Percentiles rank a stretch among this genome's conserved stretches.
Evolutionary conservation across 2,888 invertebrate species (phyloP).

Genomic region (Pollenia griseotomentosa): DNA sequence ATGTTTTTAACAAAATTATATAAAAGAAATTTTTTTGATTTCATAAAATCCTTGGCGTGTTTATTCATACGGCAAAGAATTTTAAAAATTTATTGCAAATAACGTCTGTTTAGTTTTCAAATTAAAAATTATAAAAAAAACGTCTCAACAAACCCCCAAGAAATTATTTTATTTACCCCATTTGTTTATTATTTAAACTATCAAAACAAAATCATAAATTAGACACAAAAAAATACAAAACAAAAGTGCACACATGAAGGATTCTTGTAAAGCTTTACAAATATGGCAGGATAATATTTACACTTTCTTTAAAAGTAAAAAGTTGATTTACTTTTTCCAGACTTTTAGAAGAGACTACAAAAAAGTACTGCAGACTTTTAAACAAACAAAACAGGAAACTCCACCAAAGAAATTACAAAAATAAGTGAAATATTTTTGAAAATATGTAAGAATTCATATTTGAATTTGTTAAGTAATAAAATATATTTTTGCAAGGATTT

Average conservation of each 20-base stretch:
- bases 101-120: conserved; percentile 64
- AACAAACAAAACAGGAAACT: conserved; percentile 34
- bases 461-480: background rate
- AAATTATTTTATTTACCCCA: background rate
- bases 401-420: conserved; percentile 2
- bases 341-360: background rate
- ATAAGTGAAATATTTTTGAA: background rate
- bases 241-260: conserved; percentile 7
- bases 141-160: background rate
- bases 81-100: conserved; percentile 51
- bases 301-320: conserved; percentile 16
- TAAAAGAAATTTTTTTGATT: conserved; percentile 43
- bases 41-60: conserved; percentile 32
- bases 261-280: conserved; percentile 5
- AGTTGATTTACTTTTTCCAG: conserved; percentile 16
- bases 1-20: conserved; percentile 37
- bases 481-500: background rate
- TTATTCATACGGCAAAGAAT: conserved; percentile 44
- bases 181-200: conserved; percentile 40
- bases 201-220: conserved; percentile 63
- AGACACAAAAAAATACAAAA: background rate
- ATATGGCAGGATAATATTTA: conserved; percentile 34
- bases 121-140: conserved; percentile 41
- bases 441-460: conserved; percentile 9
- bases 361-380: conserved; percentile 41